Conservation (phyloP, 2,113 vertebrate genomes). For the Myanophis thanlyinensis region DNA sequence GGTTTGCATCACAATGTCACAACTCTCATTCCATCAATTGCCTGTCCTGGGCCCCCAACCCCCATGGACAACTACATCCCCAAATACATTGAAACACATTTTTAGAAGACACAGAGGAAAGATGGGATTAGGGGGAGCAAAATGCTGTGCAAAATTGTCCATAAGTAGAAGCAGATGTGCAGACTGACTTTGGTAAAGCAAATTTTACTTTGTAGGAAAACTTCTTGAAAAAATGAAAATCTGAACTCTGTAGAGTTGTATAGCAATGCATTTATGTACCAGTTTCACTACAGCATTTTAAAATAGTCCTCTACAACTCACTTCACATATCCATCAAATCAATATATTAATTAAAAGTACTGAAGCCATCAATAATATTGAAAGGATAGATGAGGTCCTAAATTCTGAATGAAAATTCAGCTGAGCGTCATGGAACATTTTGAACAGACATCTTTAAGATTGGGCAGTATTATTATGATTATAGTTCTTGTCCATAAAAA, state of each 20-base stretch:
- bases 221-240: not conserved
- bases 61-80: not conserved
- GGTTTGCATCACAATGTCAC: not conserved
- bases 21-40: not conserved
- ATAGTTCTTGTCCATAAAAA: not conserved
- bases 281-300: not conserved
- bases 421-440: not conserved
- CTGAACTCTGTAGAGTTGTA: not conserved
- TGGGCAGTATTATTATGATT: not conserved
- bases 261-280: not conserved
- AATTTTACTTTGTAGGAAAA: not conserved
- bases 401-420: not conserved
- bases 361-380: not conserved
- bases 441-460: not conserved
- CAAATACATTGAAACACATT: not conserved
- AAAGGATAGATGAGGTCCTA: not conserved
- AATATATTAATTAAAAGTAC: not conserved
- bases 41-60: not conserved
- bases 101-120: not conserved
- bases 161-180: not conserved
- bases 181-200: not conserved
- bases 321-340: not conserved
- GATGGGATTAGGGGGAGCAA: too few species aligned
- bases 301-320: not conserved
- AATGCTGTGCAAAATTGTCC: not conserved